phyloP scores from a whole-genome alignment of 1,140 invertebrate genomes.

The Drosophila arawakana region DNA sequence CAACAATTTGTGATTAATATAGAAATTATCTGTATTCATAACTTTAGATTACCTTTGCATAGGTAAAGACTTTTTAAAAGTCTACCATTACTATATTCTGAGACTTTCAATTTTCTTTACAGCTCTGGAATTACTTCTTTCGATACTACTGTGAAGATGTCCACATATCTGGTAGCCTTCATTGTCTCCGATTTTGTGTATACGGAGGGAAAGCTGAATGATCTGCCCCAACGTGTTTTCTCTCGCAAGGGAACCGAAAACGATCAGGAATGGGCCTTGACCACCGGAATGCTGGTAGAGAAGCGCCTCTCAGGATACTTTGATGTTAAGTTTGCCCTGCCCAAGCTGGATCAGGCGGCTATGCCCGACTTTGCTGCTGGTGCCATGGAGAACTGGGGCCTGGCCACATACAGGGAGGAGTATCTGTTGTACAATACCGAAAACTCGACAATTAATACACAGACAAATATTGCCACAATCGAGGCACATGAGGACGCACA shows the following conservation, averaged over 20 bases:
- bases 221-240: constrained; percentile 73
- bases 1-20: too few relatives aligned
- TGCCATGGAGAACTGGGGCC: constrained; percentile 84
- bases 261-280: constrained; percentile 76
- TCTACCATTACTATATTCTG: background rate
- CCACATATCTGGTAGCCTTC: constrained; percentile 77
- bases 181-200: constrained; percentile 85
- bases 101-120: background rate
- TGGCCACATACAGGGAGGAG: constrained; percentile 80
- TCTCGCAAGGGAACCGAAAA: constrained; percentile 70
- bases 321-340: constrained; percentile 61
- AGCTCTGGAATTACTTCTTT: constrained; percentile 68
- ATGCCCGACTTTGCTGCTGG: constrained; percentile 81
- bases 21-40: too few relatives aligned
- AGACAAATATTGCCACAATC: constrained; percentile 86
- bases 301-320: constrained; percentile 71
- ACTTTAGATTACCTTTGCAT: too few relatives aligned
- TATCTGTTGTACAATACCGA: constrained; percentile 69
- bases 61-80: too few relatives aligned
- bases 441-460: constrained; percentile 71
- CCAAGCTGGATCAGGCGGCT: constrained; percentile 79
- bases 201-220: constrained; percentile 75
- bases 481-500: constrained; percentile 88
- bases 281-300: constrained; percentile 71
- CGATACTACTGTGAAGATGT: constrained; percentile 61